A percentile compares a stretch with the other conserved stretches of the same genome.
These are phyloP conservation scores for Pholis gunnellus DNA, from an alignment of 2,113 vertebrate species.

Conservation along the genomic window DNA sequence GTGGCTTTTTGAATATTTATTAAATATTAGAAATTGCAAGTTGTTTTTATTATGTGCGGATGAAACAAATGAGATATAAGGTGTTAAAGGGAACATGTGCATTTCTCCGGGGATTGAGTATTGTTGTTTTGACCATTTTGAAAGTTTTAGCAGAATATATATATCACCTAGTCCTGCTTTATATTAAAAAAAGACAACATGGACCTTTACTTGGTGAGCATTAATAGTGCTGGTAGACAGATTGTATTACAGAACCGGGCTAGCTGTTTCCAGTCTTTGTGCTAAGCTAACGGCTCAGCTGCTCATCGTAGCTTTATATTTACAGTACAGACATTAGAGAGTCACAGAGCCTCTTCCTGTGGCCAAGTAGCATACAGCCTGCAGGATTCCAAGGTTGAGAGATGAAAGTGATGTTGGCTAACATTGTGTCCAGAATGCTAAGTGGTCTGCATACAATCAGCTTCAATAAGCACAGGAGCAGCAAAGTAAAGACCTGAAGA, in stretches of 20 bases:
- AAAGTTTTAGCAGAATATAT: too few relatives aligned
- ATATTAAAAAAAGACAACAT: too few relatives aligned
- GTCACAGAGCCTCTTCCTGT: not conserved
- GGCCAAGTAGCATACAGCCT: not conserved
- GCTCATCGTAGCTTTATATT: not conserved
- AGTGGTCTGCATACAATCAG: not conserved
- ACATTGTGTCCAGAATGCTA: constrained; percentile 28
- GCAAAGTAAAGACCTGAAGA: not conserved
- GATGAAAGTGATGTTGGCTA: constrained; percentile 14
- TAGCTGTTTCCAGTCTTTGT: too few relatives aligned
- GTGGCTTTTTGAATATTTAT: not conserved
- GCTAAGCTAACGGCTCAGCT: not conserved
- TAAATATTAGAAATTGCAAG: not conserved
- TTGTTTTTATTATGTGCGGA: not conserved
- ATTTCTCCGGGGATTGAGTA: too few relatives aligned
- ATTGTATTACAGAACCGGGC: too few relatives aligned
- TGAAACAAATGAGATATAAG: not conserved
- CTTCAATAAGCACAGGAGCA: not conserved
- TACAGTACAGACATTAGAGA: not conserved
- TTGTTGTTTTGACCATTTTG: too few relatives aligned
- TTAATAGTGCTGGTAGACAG: too few relatives aligned
- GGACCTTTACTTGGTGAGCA: too few relatives aligned
- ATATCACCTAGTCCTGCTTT: too few relatives aligned
- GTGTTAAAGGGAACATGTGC: not conserved
- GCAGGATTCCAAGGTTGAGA: constrained; percentile 15